Evolutionary conservation across 2,797 vertebrate genomes (phyloP).

Genomic region (Tenualosa thibaudeaui): DNA sequence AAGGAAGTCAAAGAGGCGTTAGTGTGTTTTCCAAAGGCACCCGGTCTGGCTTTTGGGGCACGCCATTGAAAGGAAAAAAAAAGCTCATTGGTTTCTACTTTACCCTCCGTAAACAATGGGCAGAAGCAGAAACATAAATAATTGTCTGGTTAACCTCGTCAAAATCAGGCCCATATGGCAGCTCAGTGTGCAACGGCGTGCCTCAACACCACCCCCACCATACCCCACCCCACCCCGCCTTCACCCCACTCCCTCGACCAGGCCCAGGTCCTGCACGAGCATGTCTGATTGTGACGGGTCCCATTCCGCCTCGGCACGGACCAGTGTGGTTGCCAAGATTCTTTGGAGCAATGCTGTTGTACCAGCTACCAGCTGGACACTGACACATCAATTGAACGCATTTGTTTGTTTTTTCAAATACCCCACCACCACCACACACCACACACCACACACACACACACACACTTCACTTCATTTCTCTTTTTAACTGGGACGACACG

Average conservation of each 20-base stretch:
- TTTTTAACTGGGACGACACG: constrained; percentile 11
- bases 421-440: not conserved
- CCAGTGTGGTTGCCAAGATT: constrained; percentile 41
- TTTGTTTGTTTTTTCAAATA: constrained; percentile 26
- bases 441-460: no score
- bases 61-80: constrained; percentile 36
- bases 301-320: constrained; percentile 38
- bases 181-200: constrained; percentile 30
- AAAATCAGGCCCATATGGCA: constrained; percentile 56
- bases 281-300: constrained; percentile 40
- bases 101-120: constrained; percentile 50
- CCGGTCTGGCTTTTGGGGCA: constrained; percentile 39
- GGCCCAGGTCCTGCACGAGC: constrained; percentile 17
- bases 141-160: constrained; percentile 49
- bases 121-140: constrained; percentile 52
- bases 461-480: constrained; percentile 31
- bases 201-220: not conserved
- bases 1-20: not conserved
- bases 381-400: constrained; percentile 37
- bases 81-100: constrained; percentile 32
- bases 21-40: constrained; percentile 12
- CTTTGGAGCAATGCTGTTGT: constrained; percentile 35
- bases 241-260: not conserved
- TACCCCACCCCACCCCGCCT: no score
- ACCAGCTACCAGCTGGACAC: constrained; percentile 33